These are phyloP conservation scores for Thryonomys swinderianus DNA, from an alignment of 2,113 vertebrate genomes.

Conservation along the genomic window DNA sequence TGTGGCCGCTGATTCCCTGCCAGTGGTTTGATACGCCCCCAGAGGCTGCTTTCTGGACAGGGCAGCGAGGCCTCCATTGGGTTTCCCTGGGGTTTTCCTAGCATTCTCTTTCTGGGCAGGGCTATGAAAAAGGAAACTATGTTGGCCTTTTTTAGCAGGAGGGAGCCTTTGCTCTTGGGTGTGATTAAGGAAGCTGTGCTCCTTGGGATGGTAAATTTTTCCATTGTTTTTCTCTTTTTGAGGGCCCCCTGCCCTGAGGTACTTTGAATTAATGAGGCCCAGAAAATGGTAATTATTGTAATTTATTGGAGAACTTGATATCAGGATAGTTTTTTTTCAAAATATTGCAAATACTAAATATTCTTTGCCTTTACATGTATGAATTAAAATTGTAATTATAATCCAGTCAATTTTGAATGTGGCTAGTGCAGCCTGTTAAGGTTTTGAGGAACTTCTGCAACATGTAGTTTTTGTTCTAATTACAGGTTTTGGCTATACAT, in stretches of 20 bases:
- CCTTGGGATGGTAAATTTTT: constrained; percentile 28
- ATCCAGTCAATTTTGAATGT: not conserved
- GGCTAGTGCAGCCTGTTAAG: not conserved
- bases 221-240: not conserved
- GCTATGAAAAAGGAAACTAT: not conserved
- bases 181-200: not conserved
- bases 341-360: not conserved
- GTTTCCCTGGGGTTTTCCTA: constrained; percentile 18
- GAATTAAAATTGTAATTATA: not conserved
- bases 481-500: not conserved
- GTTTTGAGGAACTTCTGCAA: not conserved
- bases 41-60: not conserved
- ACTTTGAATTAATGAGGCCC: constrained; percentile 54
- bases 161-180: constrained; percentile 35
- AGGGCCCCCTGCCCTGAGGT: constrained; percentile 27
- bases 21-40: not conserved
- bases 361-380: not conserved
- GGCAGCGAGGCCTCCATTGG: fast-evolving
- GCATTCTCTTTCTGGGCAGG: not conserved
- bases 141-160: not conserved
- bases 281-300: constrained; percentile 59
- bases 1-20: not conserved
- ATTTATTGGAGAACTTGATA: constrained; percentile 53
- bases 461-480: constrained; percentile 5
- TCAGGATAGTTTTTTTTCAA: constrained; percentile 48